Base-by-base conservation (phyloP, 53 echinoderm and acorn worm genomes). In the Echinarachnius parma region DNA sequence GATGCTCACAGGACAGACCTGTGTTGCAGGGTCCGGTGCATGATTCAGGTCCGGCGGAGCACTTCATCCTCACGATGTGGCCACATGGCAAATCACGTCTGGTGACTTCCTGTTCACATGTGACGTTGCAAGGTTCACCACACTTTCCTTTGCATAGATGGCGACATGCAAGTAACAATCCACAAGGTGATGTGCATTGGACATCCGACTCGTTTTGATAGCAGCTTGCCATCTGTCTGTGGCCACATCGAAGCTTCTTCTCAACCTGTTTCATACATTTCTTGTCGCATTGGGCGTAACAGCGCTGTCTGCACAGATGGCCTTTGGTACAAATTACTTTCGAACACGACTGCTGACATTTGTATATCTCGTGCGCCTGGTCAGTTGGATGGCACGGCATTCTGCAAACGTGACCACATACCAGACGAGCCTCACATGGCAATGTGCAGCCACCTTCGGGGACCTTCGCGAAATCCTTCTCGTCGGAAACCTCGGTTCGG, bases 371-470 rank as follows among this genome's bases (percentile, higher is more conserved):
- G 34, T 86, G 83, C 2, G 78, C 36, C 19, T 75, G 61, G 34
- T 90, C 89, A 2, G 60, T 53, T 7, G 81, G 78, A 26, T 84
- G 86, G 21, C 94, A 94, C 14, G 77, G 74, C 75, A 77, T 53
- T 31, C 35, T 16, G 37, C 93, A 93, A 28, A 60, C 61, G 31
- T 93, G 93, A 30, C 86, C 86, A 75, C 93, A 93, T 2, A 9
- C 9, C 21, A 93, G 77, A 18, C 64, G 74, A 20, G 62, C 69
- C 7, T 82, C 83, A 59, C 93, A 93, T 44, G 83, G 79, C 21
- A 64, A 35, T 1, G 30, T 50, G 31, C 93, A 93, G 19, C 93
- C 93, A 4, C 93, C 93, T 28, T 89, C 74, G 4, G 83, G 83
- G 10, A 75, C 83, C 24, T 62, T 37, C 18, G 75, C 68, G 42